Evolutionary conservation across 92 coral and sea anemone species (phyloP), one percentile per base, ranked within the genome.

Genomic region (Umimayanthus kanabou): DNA sequence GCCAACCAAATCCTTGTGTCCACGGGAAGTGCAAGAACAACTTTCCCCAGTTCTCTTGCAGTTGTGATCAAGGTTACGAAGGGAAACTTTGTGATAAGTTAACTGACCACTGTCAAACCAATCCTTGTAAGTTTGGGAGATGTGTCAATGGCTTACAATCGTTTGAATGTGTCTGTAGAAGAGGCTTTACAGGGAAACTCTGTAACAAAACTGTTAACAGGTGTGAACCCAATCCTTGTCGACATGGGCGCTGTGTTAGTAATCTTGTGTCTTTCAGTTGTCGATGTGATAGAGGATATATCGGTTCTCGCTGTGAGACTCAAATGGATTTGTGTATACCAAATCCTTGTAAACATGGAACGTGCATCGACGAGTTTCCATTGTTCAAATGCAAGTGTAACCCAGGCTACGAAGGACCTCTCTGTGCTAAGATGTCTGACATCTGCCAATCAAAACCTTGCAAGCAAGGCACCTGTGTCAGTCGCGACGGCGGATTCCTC

Each of bases 371-470:
- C 37, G 85, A 84, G 13, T 77, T 81, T n/a, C 89, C 94, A 1
- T 61, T 64, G 76, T 93, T 93, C 64, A 61, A 77, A 25, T 96
- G 98, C 79, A 84, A 88, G n/a, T 96, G 98, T 65, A 70, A 71
- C n/a, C 71, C 64, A 15, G 98, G 96, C n/a, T 96, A 85, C 73
- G 88, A 93, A 25, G 98, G 98, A 40, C 80, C 79, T 47, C 84
- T 85, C 29, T 96, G 98, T 85, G 93, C 91, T 58, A 85, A 83
- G 40, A 89, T 67, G 28, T 88, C 80, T 23, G 87, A 96, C 85
- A 90, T 88, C 73, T 96, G 98, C 76, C 91, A 87, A 64, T 84
- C 94, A 25, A 88, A 82, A 49, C 98, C 98, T 11, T 96, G 98
- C 79, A 77, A 88, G 72, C 76, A 94, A 37, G 98, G 98, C 18